These are phyloP conservation scores for Neofelis nebulosa DNA, from an alignment of 2,113 vertebrate genomes.

Conservation along the genomic window DNA sequence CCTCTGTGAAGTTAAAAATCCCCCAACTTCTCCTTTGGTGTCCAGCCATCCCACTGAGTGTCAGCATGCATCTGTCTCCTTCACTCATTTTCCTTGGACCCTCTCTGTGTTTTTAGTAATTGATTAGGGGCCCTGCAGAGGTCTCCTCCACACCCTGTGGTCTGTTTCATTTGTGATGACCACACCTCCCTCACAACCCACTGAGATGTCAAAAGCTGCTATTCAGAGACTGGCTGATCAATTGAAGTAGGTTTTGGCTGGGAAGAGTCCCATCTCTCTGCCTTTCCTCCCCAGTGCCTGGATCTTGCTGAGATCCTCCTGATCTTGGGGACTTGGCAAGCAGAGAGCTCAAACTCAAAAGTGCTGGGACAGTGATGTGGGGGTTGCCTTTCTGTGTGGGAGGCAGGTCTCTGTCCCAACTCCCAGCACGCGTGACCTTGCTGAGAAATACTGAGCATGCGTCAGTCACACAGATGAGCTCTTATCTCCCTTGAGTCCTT, in stretches of 20 bases:
- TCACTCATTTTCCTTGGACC: constrained; percentile 71
- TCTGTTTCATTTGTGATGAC: constrained; percentile 77
- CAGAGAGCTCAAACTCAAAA: neutral
- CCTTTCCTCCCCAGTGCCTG: neutral
- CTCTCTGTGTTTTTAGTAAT: constrained; percentile 77
- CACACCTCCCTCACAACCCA: constrained; percentile 76
- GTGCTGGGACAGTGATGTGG: neutral
- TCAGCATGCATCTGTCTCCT: constrained; percentile 74
- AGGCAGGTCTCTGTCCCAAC: neutral
- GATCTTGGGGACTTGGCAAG: neutral
- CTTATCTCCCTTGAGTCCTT: neutral
- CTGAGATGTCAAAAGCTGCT: constrained; percentile 80
- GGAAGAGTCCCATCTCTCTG: neutral
- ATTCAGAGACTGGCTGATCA: constrained; percentile 70
- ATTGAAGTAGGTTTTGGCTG: constrained; percentile 63
- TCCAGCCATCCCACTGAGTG: constrained; percentile 59
- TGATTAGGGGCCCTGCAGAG: constrained; percentile 79
- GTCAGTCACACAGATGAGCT: neutral
- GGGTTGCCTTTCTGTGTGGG: neutral
- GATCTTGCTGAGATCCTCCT: constrained; percentile 6
- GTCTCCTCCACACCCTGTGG: constrained; percentile 70
- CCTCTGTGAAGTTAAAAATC: constrained; percentile 77
- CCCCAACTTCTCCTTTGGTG: constrained; percentile 71
- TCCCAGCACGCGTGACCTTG: neutral
- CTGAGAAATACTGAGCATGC: neutral